Percentiles rank a stretch among this genome's conserved stretches.
Conservation (phyloP, 2,888 invertebrate genomes). For the Acrobeloides nanus region DNA sequence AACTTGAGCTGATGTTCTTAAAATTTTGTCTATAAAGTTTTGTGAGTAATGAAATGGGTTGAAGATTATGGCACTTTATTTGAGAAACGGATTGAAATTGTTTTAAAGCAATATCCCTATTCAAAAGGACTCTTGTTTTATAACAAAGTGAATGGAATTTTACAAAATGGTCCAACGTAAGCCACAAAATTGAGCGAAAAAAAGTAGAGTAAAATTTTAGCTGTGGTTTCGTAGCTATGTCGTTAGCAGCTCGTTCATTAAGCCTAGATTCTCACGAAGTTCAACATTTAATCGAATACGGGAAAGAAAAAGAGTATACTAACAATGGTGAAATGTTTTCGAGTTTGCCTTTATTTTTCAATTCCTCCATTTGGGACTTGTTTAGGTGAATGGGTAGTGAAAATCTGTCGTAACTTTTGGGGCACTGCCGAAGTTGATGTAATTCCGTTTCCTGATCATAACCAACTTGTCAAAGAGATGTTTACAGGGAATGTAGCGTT, state of each 20-base stretch:
- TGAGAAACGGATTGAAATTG: too few species aligned
- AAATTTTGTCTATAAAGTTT: too few species aligned
- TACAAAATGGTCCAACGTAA: constrained; percentile 11
- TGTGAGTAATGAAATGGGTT: too few species aligned
- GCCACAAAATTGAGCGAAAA: too few species aligned
- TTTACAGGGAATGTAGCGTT: constrained; percentile 13
- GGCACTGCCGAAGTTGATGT: constrained; percentile 9
- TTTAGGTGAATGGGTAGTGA: constrained; percentile 28
- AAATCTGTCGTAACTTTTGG: constrained; percentile 18
- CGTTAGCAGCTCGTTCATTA: constrained; percentile 21
- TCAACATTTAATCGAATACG: constrained; percentile 60
- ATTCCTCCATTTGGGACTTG: neutral
- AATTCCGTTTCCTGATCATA: constrained; percentile 15
- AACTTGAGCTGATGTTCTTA: too few species aligned
- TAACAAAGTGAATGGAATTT: too few species aligned
- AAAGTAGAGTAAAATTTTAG: constrained; percentile 18
- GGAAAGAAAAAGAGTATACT: constrained; percentile 65
- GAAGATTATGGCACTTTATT: too few species aligned
- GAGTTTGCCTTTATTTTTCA: constrained; percentile 12
- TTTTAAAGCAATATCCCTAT: too few species aligned
- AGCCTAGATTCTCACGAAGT: constrained; percentile 54
- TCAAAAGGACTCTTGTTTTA: too few species aligned
- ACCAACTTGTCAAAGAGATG: constrained; percentile 7
- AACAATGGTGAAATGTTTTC: constrained; percentile 74
- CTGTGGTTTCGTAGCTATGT: constrained; percentile 27